These are phyloP conservation scores for Clarias laeviceps DNA, from an alignment of 2,797 vertebrate genomes.

Conservation along the genomic window DNA sequence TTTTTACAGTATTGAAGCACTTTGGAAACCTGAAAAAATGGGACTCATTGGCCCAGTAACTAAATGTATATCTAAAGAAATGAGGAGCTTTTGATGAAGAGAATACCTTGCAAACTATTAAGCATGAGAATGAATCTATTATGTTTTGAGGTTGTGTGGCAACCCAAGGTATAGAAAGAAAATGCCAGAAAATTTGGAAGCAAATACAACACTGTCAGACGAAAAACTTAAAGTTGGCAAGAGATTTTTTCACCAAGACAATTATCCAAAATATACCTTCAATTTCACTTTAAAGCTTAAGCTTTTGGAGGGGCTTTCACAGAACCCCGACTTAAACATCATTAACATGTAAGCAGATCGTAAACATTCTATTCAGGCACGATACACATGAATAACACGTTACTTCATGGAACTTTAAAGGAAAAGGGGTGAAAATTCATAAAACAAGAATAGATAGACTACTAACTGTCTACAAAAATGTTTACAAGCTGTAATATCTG, in stretches of 20 bases:
- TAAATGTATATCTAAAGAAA: background rate
- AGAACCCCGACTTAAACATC: background rate
- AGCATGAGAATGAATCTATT: background rate
- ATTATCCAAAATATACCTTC: background rate
- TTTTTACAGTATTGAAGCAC: too few species aligned
- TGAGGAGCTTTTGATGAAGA: background rate
- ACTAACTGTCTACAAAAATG: background rate
- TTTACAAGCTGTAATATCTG: background rate
- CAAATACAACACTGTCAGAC: background rate
- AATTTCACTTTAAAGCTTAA: background rate
- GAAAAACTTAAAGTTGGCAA: background rate
- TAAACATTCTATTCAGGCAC: background rate
- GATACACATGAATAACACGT: background rate
- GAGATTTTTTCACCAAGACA: background rate
- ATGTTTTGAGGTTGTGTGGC: background rate
- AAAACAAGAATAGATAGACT: background rate
- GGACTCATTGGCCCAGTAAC: background rate
- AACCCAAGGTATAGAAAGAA: background rate
- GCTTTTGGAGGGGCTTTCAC: background rate
- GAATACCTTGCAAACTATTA: background rate
- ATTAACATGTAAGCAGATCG: background rate
- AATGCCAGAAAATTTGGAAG: background rate
- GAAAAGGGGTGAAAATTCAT: background rate
- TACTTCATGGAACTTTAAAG: background rate
- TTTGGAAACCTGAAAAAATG: background rate